phyloP scores from a whole-genome alignment of 2,888 invertebrate species.

The Epicampocera succincta region DNA sequence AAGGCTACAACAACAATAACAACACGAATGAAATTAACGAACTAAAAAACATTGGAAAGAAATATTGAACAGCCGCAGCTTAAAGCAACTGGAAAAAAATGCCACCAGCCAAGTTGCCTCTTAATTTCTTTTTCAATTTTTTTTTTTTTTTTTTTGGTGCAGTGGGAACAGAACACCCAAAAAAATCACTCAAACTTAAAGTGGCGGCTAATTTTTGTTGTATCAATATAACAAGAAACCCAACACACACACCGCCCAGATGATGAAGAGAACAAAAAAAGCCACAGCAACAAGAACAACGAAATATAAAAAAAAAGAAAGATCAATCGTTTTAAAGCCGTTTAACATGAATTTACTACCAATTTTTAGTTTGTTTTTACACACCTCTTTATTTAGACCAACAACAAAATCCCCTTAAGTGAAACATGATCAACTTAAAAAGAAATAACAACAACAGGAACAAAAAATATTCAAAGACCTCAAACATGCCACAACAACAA shows the following conservation, averaged over 20 bases:
- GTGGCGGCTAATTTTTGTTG: constrained; percentile 62
- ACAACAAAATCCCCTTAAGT: constrained; percentile 54
- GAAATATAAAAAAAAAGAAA: constrained; percentile 56
- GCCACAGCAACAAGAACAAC: no score
- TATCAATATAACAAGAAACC: constrained; percentile 46
- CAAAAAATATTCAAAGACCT: constrained; percentile 24
- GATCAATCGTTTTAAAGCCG: constrained; percentile 64
- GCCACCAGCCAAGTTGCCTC: constrained; percentile 47
- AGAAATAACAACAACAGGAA: constrained; percentile 36
- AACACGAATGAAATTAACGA: constrained; percentile 13
- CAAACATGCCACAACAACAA: constrained; percentile 39
- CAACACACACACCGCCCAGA: constrained; percentile 34
- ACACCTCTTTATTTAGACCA: constrained; percentile 59
- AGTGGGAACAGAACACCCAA: constrained; percentile 7
- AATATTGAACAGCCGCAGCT: constrained; percentile 48
- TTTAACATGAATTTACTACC: constrained; percentile 65
- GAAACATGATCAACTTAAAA: constrained; percentile 60
- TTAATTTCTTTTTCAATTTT: no score
- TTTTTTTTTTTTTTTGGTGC: neutral
- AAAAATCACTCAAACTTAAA: constrained; percentile 35
- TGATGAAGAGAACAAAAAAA: constrained; percentile 11
- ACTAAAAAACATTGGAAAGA: constrained; percentile 42
- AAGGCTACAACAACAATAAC: constrained; percentile 20
- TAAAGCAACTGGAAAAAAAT: constrained; percentile 32
- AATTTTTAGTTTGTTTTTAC: constrained; percentile 57